phyloP scores from a whole-genome alignment of 1,140 invertebrate genomes.

The Cherax quadricarinatus region DNA sequence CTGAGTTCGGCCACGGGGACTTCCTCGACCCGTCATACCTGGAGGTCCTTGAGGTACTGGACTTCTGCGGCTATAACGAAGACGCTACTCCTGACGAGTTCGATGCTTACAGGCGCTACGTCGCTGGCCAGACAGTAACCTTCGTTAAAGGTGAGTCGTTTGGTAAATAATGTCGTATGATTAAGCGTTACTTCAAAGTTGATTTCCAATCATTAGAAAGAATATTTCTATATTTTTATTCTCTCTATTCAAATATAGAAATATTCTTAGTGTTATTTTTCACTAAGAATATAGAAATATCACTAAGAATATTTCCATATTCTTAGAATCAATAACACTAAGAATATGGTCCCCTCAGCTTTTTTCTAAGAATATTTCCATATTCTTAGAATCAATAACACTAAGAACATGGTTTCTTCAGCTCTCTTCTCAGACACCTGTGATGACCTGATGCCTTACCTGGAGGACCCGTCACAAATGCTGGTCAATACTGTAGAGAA shows the following conservation, averaged over 20 bases:
- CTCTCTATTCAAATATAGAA: too few species aligned
- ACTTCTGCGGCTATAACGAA: constrained; percentile 28
- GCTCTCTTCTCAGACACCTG: not conserved
- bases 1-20: constrained; percentile 72
- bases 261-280: too few species aligned
- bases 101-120: not conserved
- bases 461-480: not conserved
- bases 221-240: too few species aligned
- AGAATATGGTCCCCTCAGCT: too few species aligned
- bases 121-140: not conserved
- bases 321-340: too few species aligned
- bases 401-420: not conserved
- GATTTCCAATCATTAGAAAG: too few species aligned
- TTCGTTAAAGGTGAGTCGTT: constrained; percentile 35
- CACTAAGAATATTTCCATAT: too few species aligned
- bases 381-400: too few species aligned
- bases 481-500: not conserved
- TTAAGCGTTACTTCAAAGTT: too few species aligned
- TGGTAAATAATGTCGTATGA: too few species aligned
- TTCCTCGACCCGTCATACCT: constrained; percentile 68
- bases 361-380: too few species aligned
- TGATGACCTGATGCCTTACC: not conserved
- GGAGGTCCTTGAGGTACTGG: constrained; percentile 37
- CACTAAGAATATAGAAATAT: too few species aligned
- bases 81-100: not conserved